Conservation (phyloP, 2,888 invertebrate genomes). For the Beris morrisii region DNA sequence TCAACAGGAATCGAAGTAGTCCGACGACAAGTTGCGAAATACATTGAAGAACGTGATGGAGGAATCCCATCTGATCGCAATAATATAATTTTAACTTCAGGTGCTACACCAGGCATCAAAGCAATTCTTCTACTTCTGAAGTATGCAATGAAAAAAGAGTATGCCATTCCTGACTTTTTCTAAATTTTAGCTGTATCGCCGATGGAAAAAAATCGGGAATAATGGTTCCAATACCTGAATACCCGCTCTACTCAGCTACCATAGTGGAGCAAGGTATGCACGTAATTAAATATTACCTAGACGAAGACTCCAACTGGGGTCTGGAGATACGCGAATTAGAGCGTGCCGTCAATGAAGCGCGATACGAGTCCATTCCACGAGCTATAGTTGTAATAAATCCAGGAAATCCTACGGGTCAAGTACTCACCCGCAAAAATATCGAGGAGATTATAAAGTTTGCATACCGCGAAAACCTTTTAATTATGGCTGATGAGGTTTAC, state of each 20-base stretch:
- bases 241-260: slow-evolving; percentile 95
- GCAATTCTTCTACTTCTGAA: slow-evolving; percentile 62
- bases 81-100: slow-evolving; percentile 82
- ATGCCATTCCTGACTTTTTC: too few relatives aligned
- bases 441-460: slow-evolving; percentile 91
- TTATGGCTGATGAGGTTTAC: slow-evolving; percentile 95
- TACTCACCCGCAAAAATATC: slow-evolving; percentile 86
- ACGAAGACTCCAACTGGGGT: slow-evolving; percentile 88
- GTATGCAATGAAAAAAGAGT: background rate
- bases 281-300: slow-evolving; percentile 86
- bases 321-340: slow-evolving; percentile 78
- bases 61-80: slow-evolving; percentile 70
- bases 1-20: slow-evolving; percentile 89
- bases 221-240: slow-evolving; percentile 98
- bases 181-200: slow-evolving; percentile 37
- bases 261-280: slow-evolving; percentile 87
- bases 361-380: slow-evolving; percentile 67
- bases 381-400: slow-evolving; percentile 96
- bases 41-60: slow-evolving; percentile 79
- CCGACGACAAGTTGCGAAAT: slow-evolving; percentile 82
- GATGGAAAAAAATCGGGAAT: slow-evolving; percentile 64
- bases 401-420: slow-evolving; percentile 97
- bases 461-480: slow-evolving; percentile 75
- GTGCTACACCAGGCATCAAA: slow-evolving; percentile 93
- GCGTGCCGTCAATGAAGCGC: slow-evolving; percentile 69